Conservation (phyloP, 2,888 invertebrate species). For the Polietes domitor region DNA sequence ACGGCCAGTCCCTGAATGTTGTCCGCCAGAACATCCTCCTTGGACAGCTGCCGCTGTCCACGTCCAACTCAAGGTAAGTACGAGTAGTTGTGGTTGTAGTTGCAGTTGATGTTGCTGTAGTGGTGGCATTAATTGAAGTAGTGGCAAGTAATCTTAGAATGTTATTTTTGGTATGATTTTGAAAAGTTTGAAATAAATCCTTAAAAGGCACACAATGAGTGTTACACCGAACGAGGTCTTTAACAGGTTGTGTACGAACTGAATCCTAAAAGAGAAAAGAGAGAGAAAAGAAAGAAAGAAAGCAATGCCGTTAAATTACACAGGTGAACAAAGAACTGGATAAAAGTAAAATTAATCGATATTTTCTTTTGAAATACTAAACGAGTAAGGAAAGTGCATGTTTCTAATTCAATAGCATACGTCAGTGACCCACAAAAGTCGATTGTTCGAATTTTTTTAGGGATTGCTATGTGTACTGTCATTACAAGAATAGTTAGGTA, state of each 20-base stretch:
- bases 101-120: neutral
- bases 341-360: neutral
- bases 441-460: no score
- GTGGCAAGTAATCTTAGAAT: constrained; percentile 41
- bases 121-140: constrained; percentile 30
- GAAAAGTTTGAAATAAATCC: constrained; percentile 76
- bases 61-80: neutral
- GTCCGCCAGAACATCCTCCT: neutral
- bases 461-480: no score
- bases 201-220: constrained; percentile 77
- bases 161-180: constrained; percentile 72
- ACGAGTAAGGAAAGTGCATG: no score
- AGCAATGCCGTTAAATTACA: constrained; percentile 2
- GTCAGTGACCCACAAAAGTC: no score
- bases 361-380: no score
- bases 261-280: constrained; percentile 71
- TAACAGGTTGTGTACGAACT: constrained; percentile 77
- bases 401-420: no score
- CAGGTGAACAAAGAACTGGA: constrained; percentile 38
- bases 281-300: constrained; percentile 39
- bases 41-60: constrained; percentile 5
- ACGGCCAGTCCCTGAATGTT: neutral
- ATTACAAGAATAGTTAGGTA: no score
- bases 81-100: neutral
- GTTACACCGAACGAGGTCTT: constrained; percentile 78